Percentiles rank a stretch among this genome's conserved stretches.
Conservation (phyloP, 2,888 invertebrate species). For the Pollenia amentaria region DNA sequence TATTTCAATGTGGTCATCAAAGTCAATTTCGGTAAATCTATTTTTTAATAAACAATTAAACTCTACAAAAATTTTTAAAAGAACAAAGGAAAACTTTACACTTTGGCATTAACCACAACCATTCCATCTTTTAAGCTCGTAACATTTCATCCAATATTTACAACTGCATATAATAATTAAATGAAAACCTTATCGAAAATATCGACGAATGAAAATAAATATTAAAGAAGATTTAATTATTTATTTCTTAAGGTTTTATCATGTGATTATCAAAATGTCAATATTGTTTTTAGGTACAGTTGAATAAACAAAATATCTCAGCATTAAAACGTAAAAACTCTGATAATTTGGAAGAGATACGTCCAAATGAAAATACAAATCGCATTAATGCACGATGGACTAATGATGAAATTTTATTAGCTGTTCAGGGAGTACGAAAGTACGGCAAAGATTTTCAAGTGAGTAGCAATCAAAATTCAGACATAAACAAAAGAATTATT, state of each 20-base stretch:
- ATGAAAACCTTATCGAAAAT: constrained; percentile 33
- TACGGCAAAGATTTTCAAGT: constrained; percentile 94
- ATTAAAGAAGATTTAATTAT: neutral
- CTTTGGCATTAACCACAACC: no score
- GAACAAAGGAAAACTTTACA: no score
- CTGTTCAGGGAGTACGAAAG: constrained; percentile 94
- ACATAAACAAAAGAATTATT: neutral
- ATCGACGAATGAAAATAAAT: constrained; percentile 25
- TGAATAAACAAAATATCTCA: constrained; percentile 96
- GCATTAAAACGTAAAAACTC: constrained; percentile 91
- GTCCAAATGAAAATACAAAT: constrained; percentile 87
- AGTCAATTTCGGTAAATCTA: no score
- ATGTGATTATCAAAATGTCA: constrained; percentile 65
- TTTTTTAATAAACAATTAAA: no score
- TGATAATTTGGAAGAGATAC: constrained; percentile 86
- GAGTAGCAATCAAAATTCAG: constrained; percentile 82
- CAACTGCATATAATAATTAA: constrained; percentile 24
- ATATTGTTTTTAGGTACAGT: constrained; percentile 91
- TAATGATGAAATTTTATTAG: constrained; percentile 95
- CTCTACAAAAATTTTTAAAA: no score
- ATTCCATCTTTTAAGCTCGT: no score
- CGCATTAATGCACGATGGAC: constrained; percentile 96
- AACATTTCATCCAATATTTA: neutral
- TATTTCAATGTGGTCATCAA: no score
- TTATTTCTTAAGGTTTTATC: constrained; percentile 27